Evolutionary conservation across 2,888 invertebrate species (phyloP).

Genomic region (Scelioninae gen. 1): DNA sequence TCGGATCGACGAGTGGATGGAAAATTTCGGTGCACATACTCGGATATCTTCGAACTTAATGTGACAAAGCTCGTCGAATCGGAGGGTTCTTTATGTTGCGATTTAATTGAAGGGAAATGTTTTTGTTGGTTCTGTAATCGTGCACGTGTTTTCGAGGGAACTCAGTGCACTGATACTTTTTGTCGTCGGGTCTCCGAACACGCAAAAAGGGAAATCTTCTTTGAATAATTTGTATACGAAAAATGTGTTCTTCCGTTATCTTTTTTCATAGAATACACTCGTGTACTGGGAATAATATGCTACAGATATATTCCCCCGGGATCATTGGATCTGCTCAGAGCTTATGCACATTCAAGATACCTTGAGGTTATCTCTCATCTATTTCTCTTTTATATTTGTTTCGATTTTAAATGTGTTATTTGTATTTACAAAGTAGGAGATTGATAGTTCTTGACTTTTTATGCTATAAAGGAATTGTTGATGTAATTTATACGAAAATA

Average conservation of each 20-base stretch:
- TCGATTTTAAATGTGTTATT: slow-evolving; percentile 18
- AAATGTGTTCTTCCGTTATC: slow-evolving; percentile 34
- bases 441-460: neutral
- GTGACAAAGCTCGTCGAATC: slow-evolving; percentile 29
- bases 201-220: slow-evolving; percentile 31
- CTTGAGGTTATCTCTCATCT: slow-evolving; percentile 23
- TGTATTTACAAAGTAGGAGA: slow-evolving; percentile 3
- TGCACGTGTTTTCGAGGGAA: too few relatives aligned
- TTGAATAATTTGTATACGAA: slow-evolving; percentile 41
- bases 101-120: slow-evolving; percentile 8
- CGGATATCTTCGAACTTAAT: slow-evolving; percentile 28
- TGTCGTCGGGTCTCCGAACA: neutral
- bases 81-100: neutral
- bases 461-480: neutral
- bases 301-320: slow-evolving; percentile 39
- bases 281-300: slow-evolving; percentile 32
- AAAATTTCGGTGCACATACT: slow-evolving; percentile 18
- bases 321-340: slow-evolving; percentile 48
- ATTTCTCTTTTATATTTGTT: slow-evolving; percentile 5
- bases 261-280: slow-evolving; percentile 1
- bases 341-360: slow-evolving; percentile 27
- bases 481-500: slow-evolving; percentile 4
- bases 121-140: too few relatives aligned
- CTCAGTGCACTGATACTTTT: slow-evolving; percentile 6
- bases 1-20: slow-evolving; percentile 21